A percentile compares a stretch with the other conserved stretches of the same genome.
These are phyloP conservation scores for Drosophila anceps DNA, from an alignment of 2,888 invertebrate species.

Conservation along the genomic window DNA sequence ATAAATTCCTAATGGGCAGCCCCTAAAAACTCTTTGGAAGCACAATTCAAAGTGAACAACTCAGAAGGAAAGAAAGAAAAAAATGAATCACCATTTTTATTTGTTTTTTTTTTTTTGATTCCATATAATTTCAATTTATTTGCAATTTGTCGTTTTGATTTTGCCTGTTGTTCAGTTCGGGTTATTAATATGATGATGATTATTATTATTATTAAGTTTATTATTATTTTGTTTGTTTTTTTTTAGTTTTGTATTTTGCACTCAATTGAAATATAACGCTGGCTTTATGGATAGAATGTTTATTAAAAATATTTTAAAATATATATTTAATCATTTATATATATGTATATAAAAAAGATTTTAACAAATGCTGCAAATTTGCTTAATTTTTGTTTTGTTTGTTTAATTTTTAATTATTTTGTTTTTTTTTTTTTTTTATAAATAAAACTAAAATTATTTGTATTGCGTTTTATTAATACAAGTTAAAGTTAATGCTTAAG, in stretches of 20 bases:
- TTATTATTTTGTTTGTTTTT: slow-evolving; percentile 19
- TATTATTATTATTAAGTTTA: slow-evolving; percentile 39
- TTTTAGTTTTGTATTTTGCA: slow-evolving; percentile 27
- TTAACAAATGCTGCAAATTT: slow-evolving; percentile 76
- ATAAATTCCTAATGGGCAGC: slow-evolving; percentile 61
- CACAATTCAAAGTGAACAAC: slow-evolving; percentile 81
- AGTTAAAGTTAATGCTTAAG: slow-evolving; percentile 62
- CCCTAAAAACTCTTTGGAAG: slow-evolving; percentile 80
- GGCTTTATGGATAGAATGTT: slow-evolving; percentile 71
- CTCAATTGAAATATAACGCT: slow-evolving; percentile 64
- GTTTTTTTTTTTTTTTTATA: slow-evolving; percentile 44
- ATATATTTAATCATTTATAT: slow-evolving; percentile 64
- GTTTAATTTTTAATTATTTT: slow-evolving; percentile 45
- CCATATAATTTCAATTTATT: slow-evolving; percentile 71
- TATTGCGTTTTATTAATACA: slow-evolving; percentile 76
- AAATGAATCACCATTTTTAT: slow-evolving; percentile 64
- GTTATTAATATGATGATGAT: slow-evolving; percentile 43
- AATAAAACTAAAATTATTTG: slow-evolving; percentile 78
- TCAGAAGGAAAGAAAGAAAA: slow-evolving; percentile 68
- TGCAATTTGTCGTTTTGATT: slow-evolving; percentile 46
- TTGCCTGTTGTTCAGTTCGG: slow-evolving; percentile 52
- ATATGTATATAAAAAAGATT: slow-evolving; percentile 52
- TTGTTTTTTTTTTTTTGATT: slow-evolving; percentile 35
- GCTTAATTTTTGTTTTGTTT: slow-evolving; percentile 62
- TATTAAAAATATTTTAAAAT: slow-evolving; percentile 68